Percentiles rank a stretch among this genome's conserved stretches.
Evolutionary conservation across 2,113 vertebrate species (phyloP).

Genomic region (Elgaria multicarinata): DNA sequence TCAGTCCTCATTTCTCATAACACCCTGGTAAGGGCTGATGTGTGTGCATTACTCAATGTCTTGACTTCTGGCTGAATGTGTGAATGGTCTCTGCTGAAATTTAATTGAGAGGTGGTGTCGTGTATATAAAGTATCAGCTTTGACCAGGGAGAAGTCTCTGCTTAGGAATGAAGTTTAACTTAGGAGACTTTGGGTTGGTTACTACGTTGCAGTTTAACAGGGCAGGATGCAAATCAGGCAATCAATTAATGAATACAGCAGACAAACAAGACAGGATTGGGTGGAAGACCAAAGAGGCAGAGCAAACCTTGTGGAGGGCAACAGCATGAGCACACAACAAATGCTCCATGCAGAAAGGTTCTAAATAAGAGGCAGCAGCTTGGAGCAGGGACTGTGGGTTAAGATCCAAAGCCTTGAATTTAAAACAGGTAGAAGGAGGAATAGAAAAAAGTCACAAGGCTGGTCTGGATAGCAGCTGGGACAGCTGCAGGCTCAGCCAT

Average conservation of each 20-base stretch:
- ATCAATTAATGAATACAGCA: neutral
- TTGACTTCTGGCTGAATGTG: neutral
- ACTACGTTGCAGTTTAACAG: neutral
- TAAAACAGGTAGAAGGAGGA: neutral
- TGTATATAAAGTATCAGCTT: neutral
- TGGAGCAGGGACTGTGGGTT: neutral
- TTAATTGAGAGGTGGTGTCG: neutral
- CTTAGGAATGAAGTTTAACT: neutral
- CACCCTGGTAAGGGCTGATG: neutral
- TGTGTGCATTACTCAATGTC: neutral
- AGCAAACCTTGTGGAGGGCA: neutral
- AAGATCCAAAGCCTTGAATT: neutral
- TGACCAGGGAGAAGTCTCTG: neutral
- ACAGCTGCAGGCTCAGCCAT: neutral
- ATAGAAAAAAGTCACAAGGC: neutral
- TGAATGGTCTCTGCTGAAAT: neutral
- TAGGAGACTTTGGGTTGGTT: neutral
- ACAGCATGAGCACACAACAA: neutral
- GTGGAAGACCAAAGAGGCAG: neutral
- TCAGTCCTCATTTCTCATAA: neutral
- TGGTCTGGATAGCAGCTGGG: neutral
- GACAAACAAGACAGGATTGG: neutral
- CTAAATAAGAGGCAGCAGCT: neutral
- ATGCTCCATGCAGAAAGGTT: too few relatives aligned
- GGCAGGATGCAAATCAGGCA: neutral